These are phyloP conservation scores for Hydriomena furcata DNA, from an alignment of 2,888 invertebrate species.

Conservation along the genomic window DNA sequence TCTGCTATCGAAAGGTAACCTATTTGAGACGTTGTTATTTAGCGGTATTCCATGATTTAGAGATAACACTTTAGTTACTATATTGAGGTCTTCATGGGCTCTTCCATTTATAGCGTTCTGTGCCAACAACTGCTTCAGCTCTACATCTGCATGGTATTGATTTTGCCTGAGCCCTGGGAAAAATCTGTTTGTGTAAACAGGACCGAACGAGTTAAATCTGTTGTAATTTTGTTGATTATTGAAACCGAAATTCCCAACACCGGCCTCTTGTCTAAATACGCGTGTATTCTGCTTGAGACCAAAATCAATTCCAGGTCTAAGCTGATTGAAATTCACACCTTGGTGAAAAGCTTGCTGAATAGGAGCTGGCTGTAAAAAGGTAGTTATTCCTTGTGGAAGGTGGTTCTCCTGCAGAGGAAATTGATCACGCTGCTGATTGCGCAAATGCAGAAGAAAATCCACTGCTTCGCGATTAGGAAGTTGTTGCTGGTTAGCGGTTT, in stretches of 20 bases:
- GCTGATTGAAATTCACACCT: conserved; percentile 60
- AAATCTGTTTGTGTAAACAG: conserved; percentile 58
- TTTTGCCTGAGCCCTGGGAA: conserved; percentile 62
- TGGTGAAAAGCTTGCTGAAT: conserved; percentile 59
- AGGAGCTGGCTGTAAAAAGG: conserved; percentile 65
- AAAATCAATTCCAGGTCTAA: conserved; percentile 53
- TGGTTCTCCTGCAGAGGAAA: conserved; percentile 78
- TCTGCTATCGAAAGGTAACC: conserved; percentile 71
- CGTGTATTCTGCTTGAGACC: conserved; percentile 68
- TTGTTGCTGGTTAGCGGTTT: conserved; percentile 79
- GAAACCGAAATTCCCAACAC: conserved; percentile 86
- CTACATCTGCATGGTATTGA: conserved; percentile 72
- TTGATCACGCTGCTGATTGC: conserved; percentile 70
- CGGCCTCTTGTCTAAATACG: conserved; percentile 82
- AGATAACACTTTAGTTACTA: conserved; percentile 91
- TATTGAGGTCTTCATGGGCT: conserved; percentile 89
- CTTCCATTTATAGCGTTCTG: conserved; percentile 86
- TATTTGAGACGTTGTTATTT: conserved; percentile 67
- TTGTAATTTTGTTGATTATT: conserved; percentile 69
- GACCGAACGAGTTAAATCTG: conserved; percentile 65
- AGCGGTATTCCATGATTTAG: conserved; percentile 88
- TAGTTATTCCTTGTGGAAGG: conserved; percentile 71
- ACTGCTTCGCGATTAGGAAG: conserved; percentile 83
- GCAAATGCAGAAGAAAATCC: conserved; percentile 77
- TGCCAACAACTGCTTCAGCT: conserved; percentile 85